Base-by-base conservation (phyloP, 2,113 vertebrate genomes). In the Mionectes macconnelli region DNA sequence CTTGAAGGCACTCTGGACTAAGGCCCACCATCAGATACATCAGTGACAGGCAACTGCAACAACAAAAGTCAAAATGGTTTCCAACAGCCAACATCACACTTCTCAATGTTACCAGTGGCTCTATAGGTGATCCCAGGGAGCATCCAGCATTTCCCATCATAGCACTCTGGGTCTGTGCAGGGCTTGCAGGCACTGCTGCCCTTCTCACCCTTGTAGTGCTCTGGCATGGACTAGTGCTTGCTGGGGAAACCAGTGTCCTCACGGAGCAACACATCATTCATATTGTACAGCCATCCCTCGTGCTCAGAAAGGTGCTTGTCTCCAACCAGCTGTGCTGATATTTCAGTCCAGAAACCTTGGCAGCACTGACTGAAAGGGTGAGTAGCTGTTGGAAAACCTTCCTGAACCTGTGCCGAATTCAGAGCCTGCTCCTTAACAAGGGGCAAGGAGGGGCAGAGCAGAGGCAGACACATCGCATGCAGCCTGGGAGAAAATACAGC, bases 401-500 rank as follows among this genome's bases (percentile, higher is more conserved):
- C 66, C 55, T 83, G 59, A 89, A 83, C 52, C 47, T 47, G 25
- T 76, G 84, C 67, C 0, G 4, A 69, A 77, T 83, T 92, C 73
- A 91, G 91, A 95, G 49, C 10, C 53, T 66, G 60, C 52, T 95
- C 30, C 53, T 95, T 80, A 56, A 9, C 25, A 49, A 28, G 39
- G 35, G 31, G 22, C 4, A 10, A 20, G 14, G 6, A n/a, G 22
- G 39, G 11, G 53, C 23, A 93, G 70, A 73, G 63, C 45, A 83
- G 84, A 84, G 30, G 30, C 57, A 70, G n/a, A 73, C 42, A 76
- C 49, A 3, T 90, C 60, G 89, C 40, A 19, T 14, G 6, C 30
- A 91, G 69, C 55, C 70, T 83, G 57, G 8, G 47, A 95, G 78
- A 87, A 93, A 91, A 94, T 14, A 67, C 66, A 85, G 78, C 37